phyloP scores from a whole-genome alignment of 1,140 invertebrate genomes.

The Lamellibrachia luymesi region DNA sequence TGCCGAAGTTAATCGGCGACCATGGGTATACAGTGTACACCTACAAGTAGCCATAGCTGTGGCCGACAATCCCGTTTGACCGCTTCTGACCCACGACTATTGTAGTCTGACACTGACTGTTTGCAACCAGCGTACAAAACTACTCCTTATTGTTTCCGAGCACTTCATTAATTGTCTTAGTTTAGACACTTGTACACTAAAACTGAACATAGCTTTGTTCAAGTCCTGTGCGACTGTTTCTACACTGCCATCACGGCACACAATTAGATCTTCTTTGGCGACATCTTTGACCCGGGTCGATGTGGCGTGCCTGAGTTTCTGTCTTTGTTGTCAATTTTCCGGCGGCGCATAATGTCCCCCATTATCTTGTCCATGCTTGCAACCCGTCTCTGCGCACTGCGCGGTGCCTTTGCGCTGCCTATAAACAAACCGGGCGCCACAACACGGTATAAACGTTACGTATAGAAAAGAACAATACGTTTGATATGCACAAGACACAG shows the following conservation, averaged over 20 bases:
- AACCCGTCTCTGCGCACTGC: constrained; percentile 7
- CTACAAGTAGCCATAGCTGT: background rate
- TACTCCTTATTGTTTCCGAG: background rate
- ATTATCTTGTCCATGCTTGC: constrained; percentile 17
- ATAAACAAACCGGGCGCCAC: background rate
- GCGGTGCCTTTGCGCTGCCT: background rate
- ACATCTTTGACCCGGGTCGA: background rate
- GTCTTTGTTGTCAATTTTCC: constrained; percentile 16
- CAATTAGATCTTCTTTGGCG: background rate
- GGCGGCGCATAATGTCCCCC: constrained; percentile 8
- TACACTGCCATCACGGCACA: background rate
- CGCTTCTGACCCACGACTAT: background rate
- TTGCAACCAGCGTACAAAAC: background rate
- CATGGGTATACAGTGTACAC: background rate
- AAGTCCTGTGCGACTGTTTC: background rate
- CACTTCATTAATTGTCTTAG: background rate
- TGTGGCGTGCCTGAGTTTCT: background rate
- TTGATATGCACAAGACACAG: too few species aligned
- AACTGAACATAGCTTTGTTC: background rate
- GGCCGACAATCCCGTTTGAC: background rate
- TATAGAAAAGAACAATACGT: too few species aligned
- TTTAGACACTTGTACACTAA: background rate
- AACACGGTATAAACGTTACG: background rate
- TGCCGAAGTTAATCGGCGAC: background rate
- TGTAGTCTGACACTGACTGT: background rate